Conservation (phyloP, 2,888 invertebrate species). For the Smittia aterrima region DNA sequence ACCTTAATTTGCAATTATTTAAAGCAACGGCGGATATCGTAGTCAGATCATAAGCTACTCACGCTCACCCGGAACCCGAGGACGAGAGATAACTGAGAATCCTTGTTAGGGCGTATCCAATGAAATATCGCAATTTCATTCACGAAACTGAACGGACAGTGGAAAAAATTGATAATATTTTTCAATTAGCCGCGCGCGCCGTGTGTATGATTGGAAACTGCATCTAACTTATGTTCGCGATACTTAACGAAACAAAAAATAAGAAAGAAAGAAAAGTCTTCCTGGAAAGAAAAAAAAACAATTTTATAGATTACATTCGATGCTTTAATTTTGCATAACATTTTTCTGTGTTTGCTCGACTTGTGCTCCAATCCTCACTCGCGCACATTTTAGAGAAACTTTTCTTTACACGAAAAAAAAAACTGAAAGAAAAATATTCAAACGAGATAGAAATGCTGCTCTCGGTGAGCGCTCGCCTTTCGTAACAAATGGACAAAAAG, state of each 20-base stretch:
- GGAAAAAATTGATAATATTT: constrained; percentile 28
- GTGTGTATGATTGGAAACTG: not conserved
- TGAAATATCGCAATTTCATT: not conserved
- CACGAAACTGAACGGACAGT: not conserved
- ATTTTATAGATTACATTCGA: constrained; percentile 36
- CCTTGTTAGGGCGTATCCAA: not conserved
- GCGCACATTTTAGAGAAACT: constrained; percentile 16
- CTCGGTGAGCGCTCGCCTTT: constrained; percentile 16
- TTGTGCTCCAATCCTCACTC: not conserved
- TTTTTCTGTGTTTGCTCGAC: constrained; percentile 9
- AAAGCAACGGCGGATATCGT: not conserved
- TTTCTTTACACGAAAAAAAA: constrained; percentile 20
- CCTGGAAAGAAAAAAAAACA: constrained; percentile 28
- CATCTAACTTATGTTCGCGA: not conserved
- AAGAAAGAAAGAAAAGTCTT: constrained; percentile 14
- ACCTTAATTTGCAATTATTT: constrained; percentile 36
- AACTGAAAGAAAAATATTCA: constrained; percentile 11
- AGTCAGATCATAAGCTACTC: not conserved
- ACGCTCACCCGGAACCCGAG: not conserved
- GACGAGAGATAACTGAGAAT: not conserved
- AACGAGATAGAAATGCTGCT: constrained; percentile 5
- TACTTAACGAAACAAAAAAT: not conserved
- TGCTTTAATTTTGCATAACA: constrained; percentile 31
- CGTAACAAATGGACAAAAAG: constrained; percentile 40
- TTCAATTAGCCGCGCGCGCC: constrained; percentile 16